These are phyloP conservation scores for Onthophagus sagittarius DNA, from an alignment of 2,888 invertebrate genomes.

Conservation along the genomic window DNA sequence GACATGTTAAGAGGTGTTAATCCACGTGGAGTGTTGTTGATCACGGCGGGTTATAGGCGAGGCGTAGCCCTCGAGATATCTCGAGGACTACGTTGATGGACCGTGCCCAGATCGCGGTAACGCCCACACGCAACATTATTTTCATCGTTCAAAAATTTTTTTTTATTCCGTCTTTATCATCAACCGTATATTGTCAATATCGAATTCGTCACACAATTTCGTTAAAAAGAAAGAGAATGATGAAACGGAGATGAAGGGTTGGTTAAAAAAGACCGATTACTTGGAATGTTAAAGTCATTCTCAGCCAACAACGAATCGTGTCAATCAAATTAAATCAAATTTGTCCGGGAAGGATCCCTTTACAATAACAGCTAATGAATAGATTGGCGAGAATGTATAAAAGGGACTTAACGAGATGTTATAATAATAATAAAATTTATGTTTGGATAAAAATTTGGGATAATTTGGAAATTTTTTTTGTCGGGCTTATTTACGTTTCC, in stretches of 20 bases:
- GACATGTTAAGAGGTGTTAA: background rate
- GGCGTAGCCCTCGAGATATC: background rate
- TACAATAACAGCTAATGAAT: conserved; percentile 25
- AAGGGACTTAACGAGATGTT: background rate
- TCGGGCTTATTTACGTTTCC: background rate
- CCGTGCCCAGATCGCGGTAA: background rate
- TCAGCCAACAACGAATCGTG: conserved; percentile 12
- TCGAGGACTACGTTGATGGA: background rate
- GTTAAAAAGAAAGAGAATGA: too few relatives aligned
- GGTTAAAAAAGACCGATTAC: conserved; percentile 18
- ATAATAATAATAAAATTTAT: background rate
- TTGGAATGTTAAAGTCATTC: conserved; percentile 23
- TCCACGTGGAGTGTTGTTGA: background rate
- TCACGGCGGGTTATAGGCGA: background rate
- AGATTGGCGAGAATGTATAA: conserved; percentile 12
- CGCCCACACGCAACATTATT: background rate
- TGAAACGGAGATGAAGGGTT: conserved; percentile 6
- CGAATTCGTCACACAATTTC: conserved; percentile 17
- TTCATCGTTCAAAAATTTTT: background rate
- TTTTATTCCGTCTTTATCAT: background rate
- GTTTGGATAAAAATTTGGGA: background rate
- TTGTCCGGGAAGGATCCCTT: conserved; percentile 14
- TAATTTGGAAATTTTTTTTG: background rate
- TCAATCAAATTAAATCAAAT: conserved; percentile 25
- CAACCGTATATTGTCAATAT: background rate